Base-by-base conservation (phyloP, 2,113 vertebrate genomes). In the Pachyramphus minor region DNA sequence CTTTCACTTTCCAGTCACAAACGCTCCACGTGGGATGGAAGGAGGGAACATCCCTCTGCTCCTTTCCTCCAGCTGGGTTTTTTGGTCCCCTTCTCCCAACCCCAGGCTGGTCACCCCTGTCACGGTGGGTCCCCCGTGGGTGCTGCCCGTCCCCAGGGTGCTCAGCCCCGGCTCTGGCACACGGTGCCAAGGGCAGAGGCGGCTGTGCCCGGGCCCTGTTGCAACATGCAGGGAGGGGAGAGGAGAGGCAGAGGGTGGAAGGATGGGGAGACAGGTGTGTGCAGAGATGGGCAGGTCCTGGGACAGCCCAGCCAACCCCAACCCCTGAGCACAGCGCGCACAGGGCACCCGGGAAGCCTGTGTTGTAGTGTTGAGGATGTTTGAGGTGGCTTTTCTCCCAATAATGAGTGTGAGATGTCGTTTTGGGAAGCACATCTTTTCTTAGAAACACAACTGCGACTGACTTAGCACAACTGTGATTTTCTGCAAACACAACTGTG, bases 401-500 rank as follows among this genome's bases (percentile, higher is more conserved):
- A 1, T 35, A 25, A 25, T 1, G 47, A 27, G 42, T 6, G 44
- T 49, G 79, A 92, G 83, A 47, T 84, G 91, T 68, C 73, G 5
- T 88, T 81, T 93, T 9, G 79, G 85, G 88, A 95, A 91, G 85
- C 85, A 6, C 35, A 5, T 76, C 75, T 91, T 96, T 87, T 92
- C 95, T 94, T 93, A 81, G 93, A 92, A 95, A 81, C 76, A 18
- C 47, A 11, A 25, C 81, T 73, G 91, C 35, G 93, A 42, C 63
- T 87, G 71, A 22, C 74, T 78, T 31, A 45, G 90, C 93, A 71
- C 91, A 88, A 88, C 84, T 62, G 91, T 47, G 75, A 88, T 92
- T 95, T 89, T 28, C 93, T 93, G 90, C 92, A 92, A 94, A 93
- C 92, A 92, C 94, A 93, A 95, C 92, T 77, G 79, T 88, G 84